Evolutionary conservation across 2,797 vertebrate species (phyloP).

Genomic region (Catharus ustulatus): DNA sequence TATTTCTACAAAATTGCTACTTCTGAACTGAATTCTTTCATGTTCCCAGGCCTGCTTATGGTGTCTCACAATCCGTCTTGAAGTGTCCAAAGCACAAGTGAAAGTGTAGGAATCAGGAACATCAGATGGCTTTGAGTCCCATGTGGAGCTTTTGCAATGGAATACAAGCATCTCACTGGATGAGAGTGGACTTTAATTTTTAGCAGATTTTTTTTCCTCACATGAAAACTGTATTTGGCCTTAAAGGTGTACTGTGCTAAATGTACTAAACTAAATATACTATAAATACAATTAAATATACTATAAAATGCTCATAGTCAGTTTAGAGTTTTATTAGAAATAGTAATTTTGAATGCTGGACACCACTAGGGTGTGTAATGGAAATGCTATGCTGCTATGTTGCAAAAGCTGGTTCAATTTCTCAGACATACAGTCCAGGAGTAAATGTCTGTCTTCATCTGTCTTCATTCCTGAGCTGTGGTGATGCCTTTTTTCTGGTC

Average conservation of each 20-base stretch:
- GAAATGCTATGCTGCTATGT: neutral
- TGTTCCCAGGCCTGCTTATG: neutral
- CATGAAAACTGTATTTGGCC: neutral
- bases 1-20: neutral
- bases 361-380: neutral
- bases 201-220: neutral
- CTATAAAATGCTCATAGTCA: neutral
- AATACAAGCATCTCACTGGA: neutral
- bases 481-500: neutral
- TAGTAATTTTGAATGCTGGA: neutral
- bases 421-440: neutral
- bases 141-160: neutral
- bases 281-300: neutral
- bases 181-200: neutral
- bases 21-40: neutral
- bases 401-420: neutral
- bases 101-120: neutral
- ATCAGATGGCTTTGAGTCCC: neutral
- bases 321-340: neutral
- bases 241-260: neutral
- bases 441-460: neutral
- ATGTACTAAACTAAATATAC: too few species aligned
- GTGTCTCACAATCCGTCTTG: neutral
- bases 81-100: neutral
- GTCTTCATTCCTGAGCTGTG: neutral